Percentiles rank a stretch among this genome's conserved stretches.
Conservation (phyloP, 2,888 invertebrate genomes). For the Dynastes tityus region DNA sequence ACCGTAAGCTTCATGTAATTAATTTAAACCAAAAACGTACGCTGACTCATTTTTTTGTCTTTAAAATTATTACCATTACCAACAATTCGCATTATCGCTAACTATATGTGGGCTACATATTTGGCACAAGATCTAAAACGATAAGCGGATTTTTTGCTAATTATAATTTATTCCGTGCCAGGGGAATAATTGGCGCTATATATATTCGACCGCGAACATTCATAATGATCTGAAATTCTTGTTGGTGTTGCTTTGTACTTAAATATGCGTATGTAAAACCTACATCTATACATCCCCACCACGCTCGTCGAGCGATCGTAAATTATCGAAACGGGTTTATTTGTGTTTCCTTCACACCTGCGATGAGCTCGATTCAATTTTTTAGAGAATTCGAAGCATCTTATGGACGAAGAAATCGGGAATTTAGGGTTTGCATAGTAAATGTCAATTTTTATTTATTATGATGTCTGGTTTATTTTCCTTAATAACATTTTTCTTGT, state of each 20-base stretch:
- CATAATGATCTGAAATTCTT: slow-evolving; percentile 47
- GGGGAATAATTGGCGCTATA: slow-evolving; percentile 31
- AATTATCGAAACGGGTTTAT: slow-evolving; percentile 51
- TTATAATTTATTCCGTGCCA: slow-evolving; percentile 44
- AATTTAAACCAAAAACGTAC: neutral
- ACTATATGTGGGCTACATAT: slow-evolving; percentile 12
- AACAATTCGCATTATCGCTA: neutral
- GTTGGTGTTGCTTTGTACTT: slow-evolving; percentile 45
- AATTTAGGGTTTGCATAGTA: neutral
- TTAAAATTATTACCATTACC: slow-evolving; percentile 3
- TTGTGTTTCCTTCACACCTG: slow-evolving; percentile 50
- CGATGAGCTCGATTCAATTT: slow-evolving; percentile 44
- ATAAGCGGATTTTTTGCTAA: slow-evolving; percentile 43
- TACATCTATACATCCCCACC: slow-evolving; percentile 30
- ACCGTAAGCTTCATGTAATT: no score
- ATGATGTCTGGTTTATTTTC: no score
- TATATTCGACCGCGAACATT: slow-evolving; percentile 40
- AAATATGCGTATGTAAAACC: slow-evolving; percentile 43
- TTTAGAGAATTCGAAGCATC: slow-evolving; percentile 47
- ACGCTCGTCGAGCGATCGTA: slow-evolving; percentile 41
- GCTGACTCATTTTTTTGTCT: neutral
- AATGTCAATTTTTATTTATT: no score
- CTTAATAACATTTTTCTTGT: no score
- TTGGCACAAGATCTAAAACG: slow-evolving; percentile 34
- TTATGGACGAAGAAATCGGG: slow-evolving; percentile 8